Evolutionary conservation across 2,888 invertebrate species (phyloP).

Genomic region (Protonemura montana): DNA sequence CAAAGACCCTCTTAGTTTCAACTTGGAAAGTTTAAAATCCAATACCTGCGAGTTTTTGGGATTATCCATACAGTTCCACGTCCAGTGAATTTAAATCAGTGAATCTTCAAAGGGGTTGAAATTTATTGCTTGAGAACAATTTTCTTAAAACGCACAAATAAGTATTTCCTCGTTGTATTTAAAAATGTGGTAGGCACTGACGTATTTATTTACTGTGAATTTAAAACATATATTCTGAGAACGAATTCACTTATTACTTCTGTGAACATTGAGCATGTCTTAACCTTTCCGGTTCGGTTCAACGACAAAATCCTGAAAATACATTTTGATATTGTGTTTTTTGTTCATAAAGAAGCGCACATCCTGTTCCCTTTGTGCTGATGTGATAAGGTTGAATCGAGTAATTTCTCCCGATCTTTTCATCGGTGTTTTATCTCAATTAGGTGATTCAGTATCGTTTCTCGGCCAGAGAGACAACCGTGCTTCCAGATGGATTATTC

Average conservation of each 20-base stretch:
- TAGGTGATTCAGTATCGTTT: background rate
- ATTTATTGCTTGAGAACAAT: too few relatives aligned
- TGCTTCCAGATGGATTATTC: background rate
- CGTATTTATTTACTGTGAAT: too few relatives aligned
- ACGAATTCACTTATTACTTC: background rate
- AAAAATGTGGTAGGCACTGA: too few relatives aligned
- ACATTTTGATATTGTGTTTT: background rate
- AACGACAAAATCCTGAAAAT: background rate
- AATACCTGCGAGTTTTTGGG: too few relatives aligned
- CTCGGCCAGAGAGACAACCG: background rate
- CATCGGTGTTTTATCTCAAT: background rate
- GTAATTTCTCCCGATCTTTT: slow-evolving; percentile 17
- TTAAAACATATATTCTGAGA: too few relatives aligned
- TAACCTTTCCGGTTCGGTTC: background rate
- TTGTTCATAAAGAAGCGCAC: slow-evolving; percentile 10
- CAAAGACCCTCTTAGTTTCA: too few relatives aligned
- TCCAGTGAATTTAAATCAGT: too few relatives aligned
- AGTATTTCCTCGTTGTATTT: too few relatives aligned
- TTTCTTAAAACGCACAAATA: too few relatives aligned
- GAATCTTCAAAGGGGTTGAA: too few relatives aligned
- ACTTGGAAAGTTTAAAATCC: too few relatives aligned
- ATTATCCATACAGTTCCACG: too few relatives aligned
- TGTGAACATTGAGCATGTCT: background rate
- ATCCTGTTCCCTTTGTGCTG: slow-evolving; percentile 19
- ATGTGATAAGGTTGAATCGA: slow-evolving; percentile 19